Base-by-base conservation (phyloP, 92 coral and sea anemone genomes). In the Phenganax subtilis region DNA sequence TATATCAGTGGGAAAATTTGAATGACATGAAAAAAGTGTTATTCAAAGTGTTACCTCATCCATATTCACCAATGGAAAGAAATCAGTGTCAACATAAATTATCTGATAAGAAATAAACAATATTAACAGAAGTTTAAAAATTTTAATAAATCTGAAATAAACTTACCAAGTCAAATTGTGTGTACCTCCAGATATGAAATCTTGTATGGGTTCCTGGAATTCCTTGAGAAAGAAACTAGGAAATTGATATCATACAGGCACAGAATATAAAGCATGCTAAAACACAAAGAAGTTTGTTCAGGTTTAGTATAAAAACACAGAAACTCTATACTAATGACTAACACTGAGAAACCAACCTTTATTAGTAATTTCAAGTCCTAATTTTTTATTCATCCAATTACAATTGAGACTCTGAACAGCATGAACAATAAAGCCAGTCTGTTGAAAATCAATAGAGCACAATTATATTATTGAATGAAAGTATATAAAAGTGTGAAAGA, bases 111-210 rank as follows among this genome's bases (percentile, higher is more conserved):
- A 52, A 17, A 53, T 15, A 61, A 61, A 17, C n/a, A 61, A 15
- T 7, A 61, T 12, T 7, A 61, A 0, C 67, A 61, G 27, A 8
- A 6, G 29, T 64, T 1, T 12, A 11, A 64, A 3, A 59, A 7
- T 6, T 6, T 59, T 14, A 14, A 30, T 9, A 9, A 47, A 25
- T 68, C 6, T 68, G 51, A 14, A 47, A 47, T 47, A 12, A 12
- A 76, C 81, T 0, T 59, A 76, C 81, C 25, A 55, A 30, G 0
- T 76, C 81, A 76, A 58, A 93, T 76, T 93, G 86, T 7, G 97
- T 93, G 84, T 84, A 93, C 29, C 87, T 82, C 97, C 97, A 92
- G 8, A 93, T 93, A 82, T 90, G 94, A 68, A 92, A 92, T 65
- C 97, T 80, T 6, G 97, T 93, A 69, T 93, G 97, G 27, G 97